Percentiles rank a stretch among this genome's conserved stretches.
These are phyloP conservation scores for Ptychoptera contaminata DNA, from an alignment of 2,888 invertebrate species.

Conservation along the genomic window DNA sequence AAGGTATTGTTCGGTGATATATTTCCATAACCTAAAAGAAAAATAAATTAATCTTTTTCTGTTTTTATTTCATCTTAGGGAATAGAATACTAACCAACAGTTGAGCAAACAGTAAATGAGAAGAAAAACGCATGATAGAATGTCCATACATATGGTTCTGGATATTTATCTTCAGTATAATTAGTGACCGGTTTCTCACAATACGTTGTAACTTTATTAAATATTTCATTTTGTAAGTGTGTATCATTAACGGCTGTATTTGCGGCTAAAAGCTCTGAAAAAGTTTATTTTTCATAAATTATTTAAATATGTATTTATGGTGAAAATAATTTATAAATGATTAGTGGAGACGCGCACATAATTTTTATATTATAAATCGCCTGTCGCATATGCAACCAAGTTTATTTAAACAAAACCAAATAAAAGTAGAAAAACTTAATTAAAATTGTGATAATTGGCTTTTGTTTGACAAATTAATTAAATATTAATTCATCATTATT, in stretches of 20 bases:
- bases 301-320: too few relatives aligned
- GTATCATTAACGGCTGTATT: slow-evolving; percentile 22
- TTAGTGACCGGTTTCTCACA: slow-evolving; percentile 59
- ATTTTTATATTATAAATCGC: background rate
- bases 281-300: background rate
- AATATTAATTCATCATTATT: too few relatives aligned
- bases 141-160: slow-evolving; percentile 58
- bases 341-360: background rate
- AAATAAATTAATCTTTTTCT: background rate
- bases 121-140: slow-evolving; percentile 86
- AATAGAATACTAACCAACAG: slow-evolving; percentile 51
- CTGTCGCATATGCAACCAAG: too few relatives aligned
- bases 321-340: background rate
- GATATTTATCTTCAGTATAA: slow-evolving; percentile 43
- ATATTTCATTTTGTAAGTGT: slow-evolving; percentile 20
- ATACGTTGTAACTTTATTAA: slow-evolving; percentile 45
- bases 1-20: slow-evolving; percentile 67
- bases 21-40: slow-evolving; percentile 67
- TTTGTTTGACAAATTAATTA: too few relatives aligned
- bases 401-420: too few relatives aligned
- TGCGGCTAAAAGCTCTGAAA: slow-evolving; percentile 21
- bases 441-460: too few relatives aligned
- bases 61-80: too few relatives aligned
- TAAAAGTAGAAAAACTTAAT: too few relatives aligned
- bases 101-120: slow-evolving; percentile 80